phyloP scores from a whole-genome alignment of 2,888 invertebrate species.

The Nipponacmea schrenckii region DNA sequence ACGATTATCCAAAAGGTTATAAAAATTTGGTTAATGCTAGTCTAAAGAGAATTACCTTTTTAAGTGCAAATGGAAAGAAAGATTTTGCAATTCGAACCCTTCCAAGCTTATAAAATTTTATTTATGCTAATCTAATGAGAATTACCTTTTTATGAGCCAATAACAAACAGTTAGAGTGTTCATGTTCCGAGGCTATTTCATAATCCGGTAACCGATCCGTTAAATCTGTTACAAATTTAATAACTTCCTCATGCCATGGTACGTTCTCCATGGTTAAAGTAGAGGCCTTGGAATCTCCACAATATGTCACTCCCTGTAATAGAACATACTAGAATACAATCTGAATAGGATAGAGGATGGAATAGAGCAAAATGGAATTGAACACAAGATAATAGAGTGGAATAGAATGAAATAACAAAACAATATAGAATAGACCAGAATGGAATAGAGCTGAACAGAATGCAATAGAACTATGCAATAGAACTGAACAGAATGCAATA shows the following conservation, averaged over 20 bases:
- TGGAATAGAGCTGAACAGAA: no score
- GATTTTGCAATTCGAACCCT: no score
- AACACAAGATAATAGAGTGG: no score
- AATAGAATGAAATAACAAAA: no score
- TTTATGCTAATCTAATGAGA: background rate
- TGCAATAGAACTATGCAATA: no score
- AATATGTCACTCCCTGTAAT: conserved; percentile 73
- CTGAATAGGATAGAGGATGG: background rate
- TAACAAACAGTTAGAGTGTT: conserved; percentile 74
- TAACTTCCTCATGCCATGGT: conserved; percentile 74
- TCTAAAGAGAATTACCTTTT: conserved; percentile 66
- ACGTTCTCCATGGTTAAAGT: conserved; percentile 73
- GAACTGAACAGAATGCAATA: no score
- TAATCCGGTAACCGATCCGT: conserved; percentile 69
- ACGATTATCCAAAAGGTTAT: no score
- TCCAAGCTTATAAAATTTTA: no score
- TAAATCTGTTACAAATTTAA: conserved; percentile 70
- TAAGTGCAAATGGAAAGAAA: conserved; percentile 71
- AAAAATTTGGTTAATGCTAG: no score
- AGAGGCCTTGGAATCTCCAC: conserved; percentile 72
- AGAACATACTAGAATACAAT: conserved; percentile 10
- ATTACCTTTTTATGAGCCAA: conserved; percentile 71
- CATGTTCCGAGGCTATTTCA: conserved; percentile 73
- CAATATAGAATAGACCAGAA: no score
- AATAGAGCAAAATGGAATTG: no score